Percentiles rank a stretch among this genome's conserved stretches.
phyloP scores from a whole-genome alignment of 53 echinoderm and acorn worm species.

The Luidia sarsii region DNA sequence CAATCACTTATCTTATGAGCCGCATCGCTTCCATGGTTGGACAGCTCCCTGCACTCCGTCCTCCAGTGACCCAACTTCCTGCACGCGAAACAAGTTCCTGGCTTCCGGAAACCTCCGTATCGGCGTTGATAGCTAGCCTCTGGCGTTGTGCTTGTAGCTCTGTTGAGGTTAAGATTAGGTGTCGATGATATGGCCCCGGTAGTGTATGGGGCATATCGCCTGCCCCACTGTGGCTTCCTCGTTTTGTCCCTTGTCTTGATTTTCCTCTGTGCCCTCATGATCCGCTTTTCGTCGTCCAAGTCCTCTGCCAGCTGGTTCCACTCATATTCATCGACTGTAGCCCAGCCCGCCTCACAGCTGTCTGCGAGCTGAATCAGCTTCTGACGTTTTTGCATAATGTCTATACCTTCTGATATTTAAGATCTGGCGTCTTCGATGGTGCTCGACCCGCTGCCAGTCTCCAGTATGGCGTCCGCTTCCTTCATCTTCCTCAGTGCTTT shows the following conservation, averaged over 20 bases:
- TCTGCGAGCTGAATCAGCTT: constrained; percentile 41
- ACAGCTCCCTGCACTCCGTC: constrained; percentile 11
- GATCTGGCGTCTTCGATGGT: background rate
- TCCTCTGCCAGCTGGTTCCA: constrained; percentile 28
- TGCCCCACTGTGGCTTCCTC: background rate
- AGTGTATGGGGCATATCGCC: constrained; percentile 8
- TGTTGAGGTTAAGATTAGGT: no score
- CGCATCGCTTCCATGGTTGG: background rate
- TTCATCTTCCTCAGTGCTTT: constrained; percentile 40
- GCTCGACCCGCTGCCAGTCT: background rate
- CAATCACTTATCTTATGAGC: constrained; percentile 39
- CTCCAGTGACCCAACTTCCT: constrained; percentile 50
- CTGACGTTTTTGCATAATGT: constrained; percentile 14
- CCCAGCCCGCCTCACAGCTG: constrained; percentile 10
- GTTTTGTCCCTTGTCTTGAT: background rate
- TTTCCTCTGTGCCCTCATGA: constrained; percentile 10
- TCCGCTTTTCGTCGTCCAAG: constrained; percentile 20
- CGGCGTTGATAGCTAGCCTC: no score
- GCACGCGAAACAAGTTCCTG: constrained; percentile 42
- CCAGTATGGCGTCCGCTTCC: constrained; percentile 27
- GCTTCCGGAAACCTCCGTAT: no score
- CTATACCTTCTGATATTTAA: constrained; percentile 17
- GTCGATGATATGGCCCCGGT: background rate
- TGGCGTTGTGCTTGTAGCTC: no score
- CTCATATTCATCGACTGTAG: constrained; percentile 25